Base-by-base conservation (phyloP, 2,888 invertebrate species). In the Heteromurus nitidus region DNA sequence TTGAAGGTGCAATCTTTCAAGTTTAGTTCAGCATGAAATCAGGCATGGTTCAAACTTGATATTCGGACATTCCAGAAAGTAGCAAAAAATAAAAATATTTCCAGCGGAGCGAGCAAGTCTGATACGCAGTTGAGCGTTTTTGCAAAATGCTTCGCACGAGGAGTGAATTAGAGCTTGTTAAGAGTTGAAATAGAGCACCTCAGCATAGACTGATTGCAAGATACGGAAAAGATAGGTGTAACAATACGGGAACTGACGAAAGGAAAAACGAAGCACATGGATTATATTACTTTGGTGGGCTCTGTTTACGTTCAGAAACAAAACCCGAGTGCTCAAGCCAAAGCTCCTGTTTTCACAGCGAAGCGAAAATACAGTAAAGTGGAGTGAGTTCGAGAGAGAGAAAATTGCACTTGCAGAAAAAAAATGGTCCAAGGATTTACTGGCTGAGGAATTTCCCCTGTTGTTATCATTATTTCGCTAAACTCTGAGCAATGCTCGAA, bases 401-500 rank as follows among this genome's bases (percentile, higher is more conserved):
- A 47, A n/a, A n/a, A n/a, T n/a, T n/a, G n/a, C n/a, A n/a, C n/a
- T n/a, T n/a, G n/a, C n/a, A n/a, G n/a, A 24, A 16, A 55, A 55
- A 55, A 55, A 31, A 62, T 30, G 31, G 62, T 31, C 36, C 62
- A 62, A 62, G 62, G 62, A 62, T 62, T 20, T 62, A 62, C n/a
- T 62, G 30, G 18, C 31, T 62, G 31, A 62, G 31, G 62, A 62
- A 62, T 62, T 62, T 31, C 31, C 36, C 13, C 58, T 31, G 30
- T 30, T 30, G 31, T 62, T 62, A 44, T 24, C 42, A 13, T 44
- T 67, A 36, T 47, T 44, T 26, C 62, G 26, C 3, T 67, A 22
- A 55, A 24, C 47, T 16, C 67, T 18, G 26, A 47, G 16, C 26
- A 47, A 47, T n/a, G 47, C 47, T 9, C 5, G 13, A 36, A 36